A percentile compares a stretch with the other conserved stretches of the same genome.
These are phyloP conservation scores for Silurus aristotelis DNA, from an alignment of 2,797 vertebrate genomes.

Conservation along the genomic window DNA sequence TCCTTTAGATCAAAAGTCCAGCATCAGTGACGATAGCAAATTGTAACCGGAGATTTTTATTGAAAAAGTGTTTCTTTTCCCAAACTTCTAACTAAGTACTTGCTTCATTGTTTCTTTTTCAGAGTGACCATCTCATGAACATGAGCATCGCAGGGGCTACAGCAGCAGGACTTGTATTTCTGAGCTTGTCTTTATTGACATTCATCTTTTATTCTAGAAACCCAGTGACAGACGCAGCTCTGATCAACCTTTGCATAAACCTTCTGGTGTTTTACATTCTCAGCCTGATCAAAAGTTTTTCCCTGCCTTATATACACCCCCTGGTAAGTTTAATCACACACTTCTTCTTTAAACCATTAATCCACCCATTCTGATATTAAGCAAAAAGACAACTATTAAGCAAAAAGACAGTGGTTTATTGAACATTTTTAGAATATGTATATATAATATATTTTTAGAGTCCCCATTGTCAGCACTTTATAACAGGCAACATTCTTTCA, in stretches of 20 bases:
- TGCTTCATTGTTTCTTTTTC: background rate
- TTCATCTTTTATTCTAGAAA: slow-evolving; percentile 73
- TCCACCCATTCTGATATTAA: background rate
- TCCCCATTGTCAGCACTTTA: too few relatives aligned
- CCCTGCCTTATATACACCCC: slow-evolving; percentile 32
- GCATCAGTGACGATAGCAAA: too few relatives aligned
- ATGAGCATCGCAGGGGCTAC: slow-evolving; percentile 62
- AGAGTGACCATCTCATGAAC: slow-evolving; percentile 50
- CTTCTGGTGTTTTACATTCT: slow-evolving; percentile 65
- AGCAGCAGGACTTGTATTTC: slow-evolving; percentile 66
- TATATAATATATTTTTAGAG: too few relatives aligned
- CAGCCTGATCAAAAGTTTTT: slow-evolving; percentile 60
- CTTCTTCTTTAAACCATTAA: background rate
- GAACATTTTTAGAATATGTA: too few relatives aligned
- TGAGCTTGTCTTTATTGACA: slow-evolving; percentile 67
- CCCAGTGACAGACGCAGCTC: slow-evolving; percentile 73
- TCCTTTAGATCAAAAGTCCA: too few relatives aligned
- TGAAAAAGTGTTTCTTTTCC: too few relatives aligned
- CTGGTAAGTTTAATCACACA: slow-evolving; percentile 47
- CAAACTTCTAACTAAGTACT: too few relatives aligned
- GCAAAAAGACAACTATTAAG: too few relatives aligned
- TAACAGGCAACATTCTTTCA: too few relatives aligned
- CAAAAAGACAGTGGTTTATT: too few relatives aligned
- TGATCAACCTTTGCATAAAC: slow-evolving; percentile 70
- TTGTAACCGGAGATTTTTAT: too few relatives aligned